These are phyloP conservation scores for Dromiciops gliroides DNA, from an alignment of 2,113 vertebrate genomes.

Conservation along the genomic window DNA sequence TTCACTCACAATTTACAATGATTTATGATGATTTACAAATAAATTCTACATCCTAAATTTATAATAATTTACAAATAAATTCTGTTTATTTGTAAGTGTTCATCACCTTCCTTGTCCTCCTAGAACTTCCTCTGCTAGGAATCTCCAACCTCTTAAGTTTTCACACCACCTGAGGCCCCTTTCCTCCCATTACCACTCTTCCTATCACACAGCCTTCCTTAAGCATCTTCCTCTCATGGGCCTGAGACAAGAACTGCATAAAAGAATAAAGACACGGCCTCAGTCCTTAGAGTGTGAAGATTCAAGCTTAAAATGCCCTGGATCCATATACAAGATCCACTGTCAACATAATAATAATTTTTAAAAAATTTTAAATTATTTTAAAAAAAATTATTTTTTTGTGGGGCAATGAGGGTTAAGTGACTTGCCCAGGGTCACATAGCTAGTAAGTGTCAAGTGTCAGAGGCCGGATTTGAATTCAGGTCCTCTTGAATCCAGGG, in stretches of 20 bases:
- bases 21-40: too few relatives aligned
- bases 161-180: neutral
- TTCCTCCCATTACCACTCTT: neutral
- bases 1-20: neutral
- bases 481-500: too few relatives aligned
- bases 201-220: neutral
- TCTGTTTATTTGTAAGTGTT: neutral
- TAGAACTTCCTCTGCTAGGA: neutral
- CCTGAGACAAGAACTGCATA: neutral
- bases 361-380: too few relatives aligned
- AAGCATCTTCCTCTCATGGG: neutral
- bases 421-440: too few relatives aligned
- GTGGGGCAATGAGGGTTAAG: too few relatives aligned
- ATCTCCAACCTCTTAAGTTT: neutral
- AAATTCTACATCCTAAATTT: too few relatives aligned
- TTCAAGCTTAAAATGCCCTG: neutral
- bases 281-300: neutral
- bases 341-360: too few relatives aligned
- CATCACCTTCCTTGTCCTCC: neutral
- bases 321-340: neutral
- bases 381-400: too few relatives aligned
- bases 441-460: too few relatives aligned
- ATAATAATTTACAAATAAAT: neutral
- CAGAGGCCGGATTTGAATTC: too few relatives aligned
- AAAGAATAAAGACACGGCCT: neutral